Conservation (phyloP, 2,888 invertebrate genomes). For the Cephus runcator region DNA sequence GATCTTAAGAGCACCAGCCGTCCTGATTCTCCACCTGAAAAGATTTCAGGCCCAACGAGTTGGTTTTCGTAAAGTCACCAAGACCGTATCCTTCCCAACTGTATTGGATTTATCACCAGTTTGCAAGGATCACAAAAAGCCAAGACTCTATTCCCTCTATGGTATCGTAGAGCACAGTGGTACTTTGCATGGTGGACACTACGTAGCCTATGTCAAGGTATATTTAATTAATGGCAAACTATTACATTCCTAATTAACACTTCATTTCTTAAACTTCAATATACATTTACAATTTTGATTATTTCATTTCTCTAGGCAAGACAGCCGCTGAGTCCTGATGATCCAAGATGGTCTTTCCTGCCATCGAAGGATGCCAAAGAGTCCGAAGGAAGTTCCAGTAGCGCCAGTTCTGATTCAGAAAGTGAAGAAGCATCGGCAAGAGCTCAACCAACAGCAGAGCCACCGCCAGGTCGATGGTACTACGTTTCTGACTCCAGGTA, state of each 20-base stretch:
- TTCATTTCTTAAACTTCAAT: slow-evolving; percentile 24
- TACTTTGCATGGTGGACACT: slow-evolving; percentile 88
- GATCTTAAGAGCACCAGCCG: slow-evolving; percentile 90
- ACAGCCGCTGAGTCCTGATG: slow-evolving; percentile 71
- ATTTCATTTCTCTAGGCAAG: slow-evolving; percentile 58
- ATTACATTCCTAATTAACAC: background rate
- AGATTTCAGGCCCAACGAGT: slow-evolving; percentile 82
- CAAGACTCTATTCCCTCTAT: slow-evolving; percentile 84
- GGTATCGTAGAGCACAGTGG: slow-evolving; percentile 97
- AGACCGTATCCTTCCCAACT: slow-evolving; percentile 88
- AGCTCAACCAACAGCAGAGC: slow-evolving; percentile 59
- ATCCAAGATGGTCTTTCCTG: slow-evolving; percentile 79
- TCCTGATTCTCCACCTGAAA: slow-evolving; percentile 94
- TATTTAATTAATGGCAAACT: background rate
- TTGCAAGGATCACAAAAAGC: slow-evolving; percentile 76
- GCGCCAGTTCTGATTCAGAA: slow-evolving; percentile 65
- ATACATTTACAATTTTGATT: background rate
- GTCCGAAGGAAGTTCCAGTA: slow-evolving; percentile 35
- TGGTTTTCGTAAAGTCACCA: slow-evolving; percentile 83
- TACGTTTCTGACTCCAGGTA: slow-evolving; percentile 88
- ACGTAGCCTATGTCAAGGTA: slow-evolving; percentile 95
- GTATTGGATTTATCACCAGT: slow-evolving; percentile 90
- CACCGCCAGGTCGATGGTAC: slow-evolving; percentile 88
- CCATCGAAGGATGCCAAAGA: slow-evolving; percentile 66
- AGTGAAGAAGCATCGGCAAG: slow-evolving; percentile 61